Evolutionary conservation across 1,140 invertebrate species (phyloP), one percentile per base, ranked within the genome.

Genomic region (Cydia pomonella): DNA sequence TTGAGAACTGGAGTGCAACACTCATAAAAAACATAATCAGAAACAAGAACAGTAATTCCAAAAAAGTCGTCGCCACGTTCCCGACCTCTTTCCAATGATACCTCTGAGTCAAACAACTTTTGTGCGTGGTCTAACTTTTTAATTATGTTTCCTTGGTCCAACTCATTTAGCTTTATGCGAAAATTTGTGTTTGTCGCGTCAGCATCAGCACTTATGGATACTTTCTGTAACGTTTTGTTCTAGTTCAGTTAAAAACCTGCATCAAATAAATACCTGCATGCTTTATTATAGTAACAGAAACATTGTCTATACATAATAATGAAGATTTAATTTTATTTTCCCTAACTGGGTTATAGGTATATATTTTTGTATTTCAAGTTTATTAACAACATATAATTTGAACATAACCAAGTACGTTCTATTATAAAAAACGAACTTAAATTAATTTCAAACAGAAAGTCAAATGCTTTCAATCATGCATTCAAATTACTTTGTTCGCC

Each of bases 71-170:
- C 63, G 73, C 44, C 41, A 72, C 50, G 73, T 62, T n/a, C 62
- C 59, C 38, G 63, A 50, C 38, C 44, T 47, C 41, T 72, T 38
- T 69, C 41, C 53, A 66, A 73, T 76, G 72, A 73, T 72, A 77
- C 47, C 66, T 72, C 44, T 25, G 71, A 44, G 71, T 69, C 27
- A 41, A 66, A 66, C 73, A 75, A 77, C 63, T 75, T 80, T 78
- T 74, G 63, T 75, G 53, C 50, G 74, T 59, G 66, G 33, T 62
- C 13, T 27, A 81, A 81, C 73, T 79, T 81, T 79, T 81, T 81
- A 81, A 81, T 81, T 81, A 81, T 77, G 72, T 81, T 76, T 69
- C 74, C 74, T 77, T 76, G 47, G 59, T 73, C 62, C 72, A 66
- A 77, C 75, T 47, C 71, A 72, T 25, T 50, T 41, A 16, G 41